Percentiles rank a stretch among this genome's conserved stretches.
Evolutionary conservation across 35 echinoderm and acorn worm genomes (phyloP).

Genomic region (Anneissia japonica): DNA sequence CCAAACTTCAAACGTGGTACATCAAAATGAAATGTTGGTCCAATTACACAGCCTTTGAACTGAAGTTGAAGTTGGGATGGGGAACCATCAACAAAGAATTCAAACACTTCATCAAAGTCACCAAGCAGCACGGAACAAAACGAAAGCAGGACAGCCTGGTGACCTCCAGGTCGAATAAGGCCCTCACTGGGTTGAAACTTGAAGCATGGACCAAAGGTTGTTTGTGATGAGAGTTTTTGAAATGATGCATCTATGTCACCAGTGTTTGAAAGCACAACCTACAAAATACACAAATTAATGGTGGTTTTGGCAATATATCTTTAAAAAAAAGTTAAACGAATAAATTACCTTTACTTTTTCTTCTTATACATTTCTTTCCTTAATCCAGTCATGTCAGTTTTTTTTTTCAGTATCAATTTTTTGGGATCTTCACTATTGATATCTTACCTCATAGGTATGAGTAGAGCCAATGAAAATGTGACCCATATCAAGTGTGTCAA

Average conservation of each 20-base stretch:
- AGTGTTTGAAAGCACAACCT: slow-evolving; percentile 86
- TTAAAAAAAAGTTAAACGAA: too few species aligned
- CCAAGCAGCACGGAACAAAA: slow-evolving; percentile 89
- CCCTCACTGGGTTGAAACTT: slow-evolving; percentile 80
- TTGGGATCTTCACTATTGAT: too few species aligned
- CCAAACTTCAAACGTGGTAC: slow-evolving; percentile 88
- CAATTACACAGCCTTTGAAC: slow-evolving; percentile 90
- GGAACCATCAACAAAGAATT: slow-evolving; percentile 64
- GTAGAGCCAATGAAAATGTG: slow-evolving; percentile 92
- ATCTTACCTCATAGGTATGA: slow-evolving; percentile 91
- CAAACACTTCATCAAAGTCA: slow-evolving; percentile 86
- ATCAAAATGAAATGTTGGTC: slow-evolving; percentile 99
- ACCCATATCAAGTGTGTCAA: slow-evolving; percentile 87
- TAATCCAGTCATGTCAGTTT: too few species aligned
- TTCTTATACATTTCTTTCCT: too few species aligned
- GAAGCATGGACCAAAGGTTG: slow-evolving; percentile 88
- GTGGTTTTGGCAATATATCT: too few species aligned
- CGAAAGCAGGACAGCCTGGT: slow-evolving; percentile 83
- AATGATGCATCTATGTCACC: slow-evolving; percentile 93
- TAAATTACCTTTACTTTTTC: too few species aligned
- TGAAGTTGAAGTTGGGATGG: slow-evolving; percentile 70
- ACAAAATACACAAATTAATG: not conserved
- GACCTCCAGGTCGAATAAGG: slow-evolving; percentile 53
- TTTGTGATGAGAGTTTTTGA: slow-evolving; percentile 48
- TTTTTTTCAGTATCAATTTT: too few species aligned